Evolutionary conservation across 2,888 invertebrate species (phyloP).

Genomic region (Drosophila aldrichi): DNA sequence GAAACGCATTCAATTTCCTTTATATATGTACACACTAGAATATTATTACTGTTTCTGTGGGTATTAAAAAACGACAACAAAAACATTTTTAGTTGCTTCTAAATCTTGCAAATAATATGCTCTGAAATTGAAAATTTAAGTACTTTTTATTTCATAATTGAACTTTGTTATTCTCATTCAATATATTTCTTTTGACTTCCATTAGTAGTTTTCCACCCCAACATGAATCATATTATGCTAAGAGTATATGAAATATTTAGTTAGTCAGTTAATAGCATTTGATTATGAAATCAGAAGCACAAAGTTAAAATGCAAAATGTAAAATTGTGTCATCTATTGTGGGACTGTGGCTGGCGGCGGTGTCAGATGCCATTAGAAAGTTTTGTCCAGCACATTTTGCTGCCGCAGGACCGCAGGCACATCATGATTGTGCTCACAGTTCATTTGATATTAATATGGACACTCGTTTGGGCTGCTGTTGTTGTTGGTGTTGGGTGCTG

Average conservation of each 20-base stretch:
- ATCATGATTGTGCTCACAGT: conserved; percentile 72
- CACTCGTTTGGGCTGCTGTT: conserved; percentile 39
- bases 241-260: conserved; percentile 3
- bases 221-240: neutral
- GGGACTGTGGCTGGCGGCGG: conserved; percentile 1
- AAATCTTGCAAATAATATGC: too few species aligned
- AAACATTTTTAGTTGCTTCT: neutral
- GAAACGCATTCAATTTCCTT: neutral
- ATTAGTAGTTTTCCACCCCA: neutral
- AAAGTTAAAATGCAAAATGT: conserved; percentile 21
- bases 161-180: neutral
- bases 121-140: neutral
- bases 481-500: conserved; percentile 16
- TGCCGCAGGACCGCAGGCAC: conserved; percentile 42
- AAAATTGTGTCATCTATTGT: conserved; percentile 14
- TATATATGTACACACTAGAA: neutral
- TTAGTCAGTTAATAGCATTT: conserved; percentile 21
- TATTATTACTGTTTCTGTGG: neutral
- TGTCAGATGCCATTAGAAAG: conserved; percentile 48
- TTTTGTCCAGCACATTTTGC: conserved; percentile 47
- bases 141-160: neutral
- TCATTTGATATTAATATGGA: conserved; percentile 80
- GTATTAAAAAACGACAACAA: neutral
- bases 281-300: conserved; percentile 20
- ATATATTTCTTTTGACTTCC: neutral